These are phyloP conservation scores for Tachuris rubrigastra DNA, from an alignment of 2,113 vertebrate species.

Conservation along the genomic window DNA sequence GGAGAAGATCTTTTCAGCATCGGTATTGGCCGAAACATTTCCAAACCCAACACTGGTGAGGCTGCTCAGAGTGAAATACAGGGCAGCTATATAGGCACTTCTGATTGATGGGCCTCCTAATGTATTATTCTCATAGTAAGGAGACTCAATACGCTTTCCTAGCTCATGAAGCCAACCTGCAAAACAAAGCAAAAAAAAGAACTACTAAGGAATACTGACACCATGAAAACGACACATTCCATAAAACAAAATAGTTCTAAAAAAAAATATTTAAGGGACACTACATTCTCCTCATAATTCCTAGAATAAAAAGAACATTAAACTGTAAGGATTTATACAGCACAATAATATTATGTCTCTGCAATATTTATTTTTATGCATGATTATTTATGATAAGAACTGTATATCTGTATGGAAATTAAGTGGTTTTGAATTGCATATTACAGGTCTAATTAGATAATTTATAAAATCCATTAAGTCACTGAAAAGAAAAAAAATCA, in stretches of 20 bases:
- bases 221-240: background rate
- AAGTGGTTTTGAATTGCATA: background rate
- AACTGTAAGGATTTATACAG: background rate
- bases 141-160: conserved; percentile 92
- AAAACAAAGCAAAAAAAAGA: background rate
- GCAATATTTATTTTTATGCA: background rate
- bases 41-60: conserved; percentile 98
- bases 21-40: conserved; percentile 96
- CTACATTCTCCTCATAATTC: background rate
- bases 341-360: background rate
- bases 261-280: background rate
- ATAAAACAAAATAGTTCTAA: background rate
- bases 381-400: background rate
- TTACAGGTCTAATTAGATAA: conserved; percentile 1
- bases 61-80: conserved; percentile 98
- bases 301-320: background rate
- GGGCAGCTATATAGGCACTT: conserved; percentile 93
- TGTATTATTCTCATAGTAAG: conserved; percentile 84
- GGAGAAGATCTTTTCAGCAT: conserved; percentile 97
- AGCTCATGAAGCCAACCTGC: conserved; percentile 96
- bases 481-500: background rate
- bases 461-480: background rate
- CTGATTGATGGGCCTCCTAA: conserved; percentile 85
- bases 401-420: background rate
- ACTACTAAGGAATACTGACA: background rate